Percentiles rank a stretch among this genome's conserved stretches.
These are phyloP conservation scores for Myotis daubentonii DNA, from an alignment of 2,797 vertebrate species.

Conservation along the genomic window DNA sequence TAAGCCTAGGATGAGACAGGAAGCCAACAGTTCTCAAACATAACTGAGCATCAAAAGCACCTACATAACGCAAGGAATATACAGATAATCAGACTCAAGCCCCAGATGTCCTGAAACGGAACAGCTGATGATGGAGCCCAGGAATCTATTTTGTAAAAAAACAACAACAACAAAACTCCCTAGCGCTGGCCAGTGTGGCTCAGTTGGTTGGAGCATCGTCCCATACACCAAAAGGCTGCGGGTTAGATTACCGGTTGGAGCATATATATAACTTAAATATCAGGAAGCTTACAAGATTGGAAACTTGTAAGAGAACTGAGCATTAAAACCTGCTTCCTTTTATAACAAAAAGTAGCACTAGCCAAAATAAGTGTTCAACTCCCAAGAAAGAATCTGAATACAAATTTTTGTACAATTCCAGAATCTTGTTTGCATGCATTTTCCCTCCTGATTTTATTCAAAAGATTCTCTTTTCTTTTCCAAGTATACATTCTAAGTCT, in stretches of 20 bases:
- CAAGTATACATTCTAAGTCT: slow-evolving; percentile 49
- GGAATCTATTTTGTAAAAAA: background rate
- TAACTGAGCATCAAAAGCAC: slow-evolving; percentile 11
- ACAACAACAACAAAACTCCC: background rate
- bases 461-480: slow-evolving; percentile 50
- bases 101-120: background rate
- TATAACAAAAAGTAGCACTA: slow-evolving; percentile 27
- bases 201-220: background rate
- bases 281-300: slow-evolving; percentile 31
- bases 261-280: background rate
- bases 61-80: background rate
- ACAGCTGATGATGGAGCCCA: background rate
- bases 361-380: slow-evolving; percentile 26
- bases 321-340: slow-evolving; percentile 29
- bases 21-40: background rate
- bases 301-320: slow-evolving; percentile 36
- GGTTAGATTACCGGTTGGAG: background rate
- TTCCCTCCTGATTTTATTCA: slow-evolving; percentile 61
- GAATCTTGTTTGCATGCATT: slow-evolving; percentile 54
- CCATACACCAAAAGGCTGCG: background rate
- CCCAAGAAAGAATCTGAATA: background rate
- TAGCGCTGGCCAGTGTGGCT: background rate
- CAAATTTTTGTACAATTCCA: background rate
- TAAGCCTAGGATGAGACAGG: background rate
- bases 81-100: background rate